phyloP scores from a whole-genome alignment of 2,797 vertebrate genomes.

The Acomys russatus region DNA sequence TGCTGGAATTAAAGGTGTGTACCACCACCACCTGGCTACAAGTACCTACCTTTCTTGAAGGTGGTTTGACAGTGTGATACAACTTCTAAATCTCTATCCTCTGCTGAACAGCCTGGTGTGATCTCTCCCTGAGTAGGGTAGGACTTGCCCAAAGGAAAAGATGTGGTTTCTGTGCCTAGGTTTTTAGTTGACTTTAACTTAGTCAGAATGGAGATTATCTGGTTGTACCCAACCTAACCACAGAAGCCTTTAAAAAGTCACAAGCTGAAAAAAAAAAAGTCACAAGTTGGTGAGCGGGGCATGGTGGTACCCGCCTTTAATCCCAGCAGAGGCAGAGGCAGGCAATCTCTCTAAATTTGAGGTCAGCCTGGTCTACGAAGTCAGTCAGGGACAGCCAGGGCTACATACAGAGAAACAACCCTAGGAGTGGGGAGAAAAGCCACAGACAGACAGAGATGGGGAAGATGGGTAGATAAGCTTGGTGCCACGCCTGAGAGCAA shows the following conservation, averaged over 20 bases:
- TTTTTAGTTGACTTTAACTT: neutral
- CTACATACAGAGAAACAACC: too few species aligned
- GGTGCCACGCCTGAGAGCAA: neutral
- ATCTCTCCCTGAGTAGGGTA: neutral
- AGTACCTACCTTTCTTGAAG: neutral
- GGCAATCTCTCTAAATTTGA: too few species aligned
- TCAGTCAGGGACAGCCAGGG: too few species aligned
- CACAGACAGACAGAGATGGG: neutral
- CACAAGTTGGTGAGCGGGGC: neutral
- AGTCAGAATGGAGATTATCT: neutral
- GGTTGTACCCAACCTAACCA: neutral
- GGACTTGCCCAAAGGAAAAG: too few species aligned
- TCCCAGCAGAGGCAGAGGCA: too few species aligned
- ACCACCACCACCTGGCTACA: too few species aligned
- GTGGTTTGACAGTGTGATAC: neutral
- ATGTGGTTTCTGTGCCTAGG: neutral
- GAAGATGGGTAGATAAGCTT: neutral
- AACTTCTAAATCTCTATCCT: neutral
- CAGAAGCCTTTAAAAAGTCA: neutral
- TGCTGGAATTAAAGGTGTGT: too few species aligned
- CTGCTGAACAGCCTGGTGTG: neutral
- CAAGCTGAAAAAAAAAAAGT: neutral
- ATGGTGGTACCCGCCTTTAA: too few species aligned
- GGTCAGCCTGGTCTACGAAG: too few species aligned
- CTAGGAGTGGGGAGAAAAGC: too few species aligned